Evolutionary conservation across 2,113 vertebrate genomes (phyloP), one percentile per base, ranked within the genome.

Genomic region (Calyptomena viridis): DNA sequence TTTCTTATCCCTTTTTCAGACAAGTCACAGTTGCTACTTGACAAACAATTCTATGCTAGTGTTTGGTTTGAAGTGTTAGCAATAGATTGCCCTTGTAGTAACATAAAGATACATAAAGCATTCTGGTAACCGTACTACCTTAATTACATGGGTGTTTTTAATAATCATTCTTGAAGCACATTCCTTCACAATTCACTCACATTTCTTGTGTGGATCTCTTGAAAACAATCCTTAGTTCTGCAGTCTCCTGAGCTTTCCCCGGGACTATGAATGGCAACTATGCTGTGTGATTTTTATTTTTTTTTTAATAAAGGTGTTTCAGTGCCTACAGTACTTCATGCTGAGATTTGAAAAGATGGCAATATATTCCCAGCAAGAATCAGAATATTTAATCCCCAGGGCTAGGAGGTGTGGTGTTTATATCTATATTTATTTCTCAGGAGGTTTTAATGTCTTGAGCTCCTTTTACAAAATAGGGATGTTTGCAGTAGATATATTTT

Each of bases 251-350:
- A 92, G 56, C 30, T 24, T 88, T 89, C 39, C 47, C 19, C 42
- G 58, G 55, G 25, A 8, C 59, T 86, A 21, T 4, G 7, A 68
- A 78, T 71, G 56, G 80, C 50, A 92, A 68, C 64, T 74, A 33
- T 63, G 55, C 40, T 49, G 14, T 47, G 40, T 47, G 30, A 21
- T 30, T 68, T 23, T 8, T 33, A 14, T 19, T 67, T 20, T 47
- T 53, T 30, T 71, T 59, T 85, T 6, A 50, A 46, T 77, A 58
- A 67, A 72, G 33, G 8, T 87, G 35, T 35, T 75, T 92, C 60
- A 52, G 30, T 93, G 76, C n/a, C 92, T 96, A 86, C 76, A 90
- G 80, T 94, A 64, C 39, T 93, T 90, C 93, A 89, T 87, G 86
- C 77, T 93, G 56, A 81, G 68, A 95, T 94, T 35, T 74, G 80